Evolutionary conservation across 2,113 vertebrate genomes (phyloP).

Genomic region (Raja brachyura): DNA sequence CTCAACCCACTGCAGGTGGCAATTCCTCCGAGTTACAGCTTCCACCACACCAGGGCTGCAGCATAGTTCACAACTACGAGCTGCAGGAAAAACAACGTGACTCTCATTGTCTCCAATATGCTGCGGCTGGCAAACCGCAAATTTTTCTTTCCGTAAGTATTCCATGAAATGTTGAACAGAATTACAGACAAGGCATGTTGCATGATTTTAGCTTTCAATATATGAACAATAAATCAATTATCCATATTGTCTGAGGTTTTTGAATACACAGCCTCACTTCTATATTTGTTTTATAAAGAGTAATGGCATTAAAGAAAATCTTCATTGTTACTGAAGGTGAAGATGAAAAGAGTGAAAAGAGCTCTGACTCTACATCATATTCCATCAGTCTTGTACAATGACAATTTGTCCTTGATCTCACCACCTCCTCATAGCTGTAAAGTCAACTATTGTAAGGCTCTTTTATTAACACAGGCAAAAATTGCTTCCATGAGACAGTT

Average conservation of each 20-base stretch:
- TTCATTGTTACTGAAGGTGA: constrained; percentile 21
- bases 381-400: constrained; percentile 27
- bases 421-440: background rate
- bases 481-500: background rate
- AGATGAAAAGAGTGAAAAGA: constrained; percentile 30
- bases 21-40: too few relatives aligned
- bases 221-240: constrained; percentile 6
- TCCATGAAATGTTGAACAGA: background rate
- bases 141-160: background rate
- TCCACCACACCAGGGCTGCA: too few relatives aligned
- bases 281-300: constrained; percentile 16
- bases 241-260: constrained; percentile 15
- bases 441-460: constrained; percentile 1
- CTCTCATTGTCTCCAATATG: background rate
- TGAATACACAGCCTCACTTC: background rate
- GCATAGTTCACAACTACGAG: too few relatives aligned
- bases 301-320: background rate
- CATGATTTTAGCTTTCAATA: background rate
- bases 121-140: background rate
- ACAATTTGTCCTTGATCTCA: background rate
- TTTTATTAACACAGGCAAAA: constrained; percentile 12
- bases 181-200: background rate
- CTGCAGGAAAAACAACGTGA: too few relatives aligned
- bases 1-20: too few relatives aligned
- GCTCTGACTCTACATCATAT: constrained; percentile 22